Evolutionary conservation across 2,113 vertebrate species (phyloP).

Genomic region (Gavia stellata): DNA sequence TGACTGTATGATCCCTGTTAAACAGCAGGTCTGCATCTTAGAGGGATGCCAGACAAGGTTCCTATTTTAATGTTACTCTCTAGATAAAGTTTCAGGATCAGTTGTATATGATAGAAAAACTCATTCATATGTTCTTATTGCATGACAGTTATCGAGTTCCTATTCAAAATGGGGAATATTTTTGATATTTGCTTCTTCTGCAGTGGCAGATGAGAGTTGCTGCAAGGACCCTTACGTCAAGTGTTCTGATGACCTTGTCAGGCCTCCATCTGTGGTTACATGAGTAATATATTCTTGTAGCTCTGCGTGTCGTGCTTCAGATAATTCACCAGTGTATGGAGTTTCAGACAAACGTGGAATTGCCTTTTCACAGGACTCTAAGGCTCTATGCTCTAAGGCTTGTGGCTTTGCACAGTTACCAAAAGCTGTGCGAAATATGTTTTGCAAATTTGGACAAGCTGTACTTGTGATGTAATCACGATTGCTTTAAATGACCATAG

Average conservation of each 20-base stretch:
- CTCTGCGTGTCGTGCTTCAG: not conserved
- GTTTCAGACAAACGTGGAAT: not conserved
- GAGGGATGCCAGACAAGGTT: not conserved
- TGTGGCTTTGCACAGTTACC: not conserved
- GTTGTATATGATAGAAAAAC: not conserved
- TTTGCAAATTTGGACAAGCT: not conserved
- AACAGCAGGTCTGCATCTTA: not conserved
- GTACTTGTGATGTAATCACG: not conserved
- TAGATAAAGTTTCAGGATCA: not conserved
- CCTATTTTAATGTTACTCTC: not conserved
- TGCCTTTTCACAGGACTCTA: not conserved
- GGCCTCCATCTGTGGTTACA: not conserved
- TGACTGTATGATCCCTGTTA: not conserved
- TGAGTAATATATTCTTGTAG: not conserved
- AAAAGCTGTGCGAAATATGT: not conserved
- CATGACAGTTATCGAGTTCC: not conserved
- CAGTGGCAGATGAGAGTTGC: not conserved
- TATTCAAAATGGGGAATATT: not conserved
- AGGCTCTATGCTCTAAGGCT: not conserved
- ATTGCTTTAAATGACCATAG: not conserved
- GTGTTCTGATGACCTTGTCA: not conserved
- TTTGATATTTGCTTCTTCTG: not conserved
- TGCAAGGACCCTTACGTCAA: not conserved
- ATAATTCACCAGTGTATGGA: not conserved
- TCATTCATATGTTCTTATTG: not conserved